These are phyloP conservation scores for Microhierax caerulescens DNA, from an alignment of 2,797 vertebrate genomes.

Conservation along the genomic window DNA sequence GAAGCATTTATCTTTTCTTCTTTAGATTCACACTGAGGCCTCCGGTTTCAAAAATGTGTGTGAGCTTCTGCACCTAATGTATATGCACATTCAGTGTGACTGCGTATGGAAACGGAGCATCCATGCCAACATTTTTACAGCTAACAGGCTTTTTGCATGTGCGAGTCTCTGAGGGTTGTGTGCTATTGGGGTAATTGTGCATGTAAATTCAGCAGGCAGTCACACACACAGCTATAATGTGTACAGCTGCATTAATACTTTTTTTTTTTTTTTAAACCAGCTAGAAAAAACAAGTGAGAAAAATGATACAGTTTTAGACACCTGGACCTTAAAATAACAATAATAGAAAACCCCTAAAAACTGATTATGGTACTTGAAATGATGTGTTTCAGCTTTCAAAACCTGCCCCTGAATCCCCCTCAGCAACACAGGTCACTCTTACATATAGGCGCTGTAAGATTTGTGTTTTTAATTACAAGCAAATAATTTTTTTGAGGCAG, in stretches of 20 bases:
- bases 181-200: not conserved
- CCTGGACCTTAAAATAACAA: slow-evolving; percentile 20
- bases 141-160: slow-evolving; percentile 17
- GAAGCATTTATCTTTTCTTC: not conserved
- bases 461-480: slow-evolving; percentile 58
- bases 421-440: slow-evolving; percentile 12
- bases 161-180: not conserved
- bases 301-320: not conserved
- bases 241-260: not conserved
- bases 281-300: not conserved
- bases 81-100: slow-evolving; percentile 29
- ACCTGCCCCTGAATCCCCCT: not conserved
- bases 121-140: slow-evolving; percentile 38
- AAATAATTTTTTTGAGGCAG: slow-evolving; percentile 32
- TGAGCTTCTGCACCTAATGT: not conserved
- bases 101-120: slow-evolving; percentile 32
- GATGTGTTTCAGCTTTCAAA: slow-evolving; percentile 42
- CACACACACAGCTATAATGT: not conserved
- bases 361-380: not conserved
- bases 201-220: slow-evolving; percentile 19
- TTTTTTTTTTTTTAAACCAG: not conserved
- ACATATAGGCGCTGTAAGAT: slow-evolving; percentile 36
- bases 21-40: slow-evolving; percentile 16
- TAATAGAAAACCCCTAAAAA: not conserved
- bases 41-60: not conserved